These are phyloP conservation scores for Hirudinaria manillensis DNA, from an alignment of 2,888 invertebrate species.

Conservation along the genomic window DNA sequence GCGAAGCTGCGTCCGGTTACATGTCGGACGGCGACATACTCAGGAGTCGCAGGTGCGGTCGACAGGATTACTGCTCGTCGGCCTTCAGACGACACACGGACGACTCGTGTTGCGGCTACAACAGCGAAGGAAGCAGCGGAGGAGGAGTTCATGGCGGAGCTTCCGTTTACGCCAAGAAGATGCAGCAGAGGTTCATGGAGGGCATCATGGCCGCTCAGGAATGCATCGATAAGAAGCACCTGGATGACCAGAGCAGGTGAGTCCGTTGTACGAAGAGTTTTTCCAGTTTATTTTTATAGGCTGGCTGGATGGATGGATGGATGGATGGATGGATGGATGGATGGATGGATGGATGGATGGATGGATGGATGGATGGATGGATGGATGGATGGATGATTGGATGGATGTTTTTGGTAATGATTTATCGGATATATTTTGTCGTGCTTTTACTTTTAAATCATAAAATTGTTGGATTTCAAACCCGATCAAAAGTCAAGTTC, in stretches of 20 bases:
- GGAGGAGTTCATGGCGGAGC: conserved; percentile 50
- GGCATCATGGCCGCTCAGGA: conserved; percentile 56
- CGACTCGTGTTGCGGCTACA: conserved; percentile 72
- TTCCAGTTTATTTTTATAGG: background rate
- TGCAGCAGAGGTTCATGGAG: conserved; percentile 56
- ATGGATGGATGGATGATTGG: no score
- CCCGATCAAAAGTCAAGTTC: no score
- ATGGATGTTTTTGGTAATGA: no score
- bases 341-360: no score
- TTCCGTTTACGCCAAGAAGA: conserved; percentile 57
- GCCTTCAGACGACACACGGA: conserved; percentile 54
- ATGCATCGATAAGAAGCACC: conserved; percentile 52
- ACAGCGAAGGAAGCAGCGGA: conserved; percentile 71
- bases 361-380: no score
- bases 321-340: no score
- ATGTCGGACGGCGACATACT: conserved; percentile 88
- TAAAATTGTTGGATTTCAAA: no score
- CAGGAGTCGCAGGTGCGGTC: conserved; percentile 37
- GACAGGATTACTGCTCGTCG: conserved; percentile 6
- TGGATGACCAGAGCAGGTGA: conserved; percentile 53
- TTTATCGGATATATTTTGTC: no score
- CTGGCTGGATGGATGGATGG: no score
- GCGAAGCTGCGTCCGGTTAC: conserved; percentile 50
- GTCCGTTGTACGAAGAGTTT: conserved; percentile 26
- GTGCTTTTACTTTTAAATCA: no score